Evolutionary conservation across 1,140 invertebrate species (phyloP).

Genomic region (Sipha flava): DNA sequence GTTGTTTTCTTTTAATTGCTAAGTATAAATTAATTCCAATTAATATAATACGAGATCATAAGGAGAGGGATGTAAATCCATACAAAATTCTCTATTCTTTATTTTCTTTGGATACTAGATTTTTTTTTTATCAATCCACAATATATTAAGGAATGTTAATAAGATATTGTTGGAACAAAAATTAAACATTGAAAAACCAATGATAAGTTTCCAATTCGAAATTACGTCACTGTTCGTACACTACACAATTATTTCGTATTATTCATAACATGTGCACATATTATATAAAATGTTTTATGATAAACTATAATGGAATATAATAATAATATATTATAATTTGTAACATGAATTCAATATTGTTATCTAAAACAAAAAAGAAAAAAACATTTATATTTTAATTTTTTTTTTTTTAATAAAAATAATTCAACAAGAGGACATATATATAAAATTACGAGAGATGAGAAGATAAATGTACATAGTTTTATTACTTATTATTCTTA

Average conservation of each 20-base stretch:
- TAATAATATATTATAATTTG: too few relatives aligned
- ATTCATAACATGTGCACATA: neutral
- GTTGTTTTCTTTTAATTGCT: slow-evolving; percentile 33
- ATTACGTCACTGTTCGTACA: neutral
- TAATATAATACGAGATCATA: slow-evolving; percentile 30
- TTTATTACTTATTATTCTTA: neutral
- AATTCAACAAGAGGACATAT: neutral
- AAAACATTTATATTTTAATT: too few relatives aligned
- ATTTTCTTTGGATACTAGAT: neutral
- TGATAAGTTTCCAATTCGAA: neutral
- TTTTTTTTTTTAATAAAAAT: neutral
- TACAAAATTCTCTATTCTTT: neutral
- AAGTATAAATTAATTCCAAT: slow-evolving; percentile 32
- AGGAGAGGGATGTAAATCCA: slow-evolving; percentile 18
- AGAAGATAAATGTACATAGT: neutral
- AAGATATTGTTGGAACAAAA: neutral
- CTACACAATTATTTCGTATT: neutral
- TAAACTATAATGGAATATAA: neutral
- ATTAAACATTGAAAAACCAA: neutral
- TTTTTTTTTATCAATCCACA: neutral
- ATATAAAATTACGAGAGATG: neutral
- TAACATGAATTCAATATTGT: too few relatives aligned
- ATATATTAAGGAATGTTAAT: neutral
- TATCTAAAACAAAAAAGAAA: neutral
- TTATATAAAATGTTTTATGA: neutral